Evolutionary conservation across 2,888 invertebrate species (phyloP).

Genomic region (Macrophya annulata): DNA sequence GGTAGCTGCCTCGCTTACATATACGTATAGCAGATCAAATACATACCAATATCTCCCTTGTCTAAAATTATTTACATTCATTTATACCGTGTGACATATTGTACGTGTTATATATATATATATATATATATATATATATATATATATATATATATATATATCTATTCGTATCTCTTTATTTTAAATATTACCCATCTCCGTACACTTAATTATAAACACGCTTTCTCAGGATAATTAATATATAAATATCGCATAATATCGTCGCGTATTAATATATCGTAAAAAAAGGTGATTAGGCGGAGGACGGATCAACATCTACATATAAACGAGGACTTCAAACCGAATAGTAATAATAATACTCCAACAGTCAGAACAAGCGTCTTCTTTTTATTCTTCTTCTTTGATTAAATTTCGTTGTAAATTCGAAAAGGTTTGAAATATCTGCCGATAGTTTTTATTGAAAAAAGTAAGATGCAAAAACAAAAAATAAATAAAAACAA

Average conservation of each 20-base stretch:
- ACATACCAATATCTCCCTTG: neutral
- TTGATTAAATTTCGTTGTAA: neutral
- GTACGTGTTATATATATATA: neutral
- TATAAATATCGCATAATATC: neutral
- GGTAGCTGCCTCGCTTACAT: neutral
- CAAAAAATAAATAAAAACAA: neutral
- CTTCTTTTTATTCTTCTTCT: neutral
- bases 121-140: too few species aligned
- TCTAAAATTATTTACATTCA: constrained; percentile 25
- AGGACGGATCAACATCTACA: constrained; percentile 38
- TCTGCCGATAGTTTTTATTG: neutral
- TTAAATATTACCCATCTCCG: constrained; percentile 1
- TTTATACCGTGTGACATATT: neutral
- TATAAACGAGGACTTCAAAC: neutral
- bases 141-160: too few species aligned
- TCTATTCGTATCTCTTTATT: neutral
- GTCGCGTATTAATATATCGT: neutral
- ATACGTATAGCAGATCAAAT: neutral
- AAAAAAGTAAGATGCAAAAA: neutral
- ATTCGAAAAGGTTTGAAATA: neutral
- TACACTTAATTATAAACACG: neutral
- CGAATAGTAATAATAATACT: neutral
- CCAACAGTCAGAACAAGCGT: neutral
- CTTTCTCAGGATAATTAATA: neutral
- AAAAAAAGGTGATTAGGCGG: neutral